These are phyloP conservation scores for Chironomus tentans DNA, from an alignment of 2,888 invertebrate species.

Conservation along the genomic window DNA sequence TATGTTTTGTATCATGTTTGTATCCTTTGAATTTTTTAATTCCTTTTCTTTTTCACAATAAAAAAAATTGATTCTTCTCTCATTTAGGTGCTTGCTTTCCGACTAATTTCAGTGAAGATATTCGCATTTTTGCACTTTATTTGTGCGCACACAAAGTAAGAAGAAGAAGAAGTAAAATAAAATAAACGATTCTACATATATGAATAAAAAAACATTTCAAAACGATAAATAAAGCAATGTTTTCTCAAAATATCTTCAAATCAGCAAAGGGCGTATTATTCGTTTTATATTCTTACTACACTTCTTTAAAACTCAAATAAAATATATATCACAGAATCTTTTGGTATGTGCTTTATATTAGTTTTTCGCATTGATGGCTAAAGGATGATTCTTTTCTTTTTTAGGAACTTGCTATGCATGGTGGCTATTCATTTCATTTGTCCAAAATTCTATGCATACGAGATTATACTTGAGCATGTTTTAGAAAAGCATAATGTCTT, in stretches of 20 bases:
- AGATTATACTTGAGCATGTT: too few relatives aligned
- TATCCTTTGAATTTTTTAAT: not conserved
- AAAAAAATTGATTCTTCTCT: not conserved
- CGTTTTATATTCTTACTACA: not conserved
- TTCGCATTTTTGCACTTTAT: not conserved
- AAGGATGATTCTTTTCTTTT: too few relatives aligned
- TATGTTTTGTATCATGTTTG: not conserved
- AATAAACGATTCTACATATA: not conserved
- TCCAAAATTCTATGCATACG: too few relatives aligned
- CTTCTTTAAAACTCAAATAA: not conserved
- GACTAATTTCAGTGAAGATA: constrained; percentile 13
- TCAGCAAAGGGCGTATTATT: constrained; percentile 20
- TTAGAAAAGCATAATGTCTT: too few relatives aligned
- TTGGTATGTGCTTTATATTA: constrained; percentile 5
- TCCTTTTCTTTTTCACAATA: not conserved
- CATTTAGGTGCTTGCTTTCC: not conserved
- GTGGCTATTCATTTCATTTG: too few relatives aligned
- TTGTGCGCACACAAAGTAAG: not conserved
- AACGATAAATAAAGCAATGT: constrained; percentile 20
- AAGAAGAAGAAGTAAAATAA: not conserved
- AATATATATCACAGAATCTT: not conserved
- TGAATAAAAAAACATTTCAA: not conserved
- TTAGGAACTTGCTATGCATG: too few relatives aligned
- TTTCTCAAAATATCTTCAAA: constrained; percentile 9
- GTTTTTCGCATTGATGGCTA: not conserved